These are phyloP conservation scores for Gasterosteus nipponicus DNA, from an alignment of 2,113 vertebrate species.

Conservation along the genomic window DNA sequence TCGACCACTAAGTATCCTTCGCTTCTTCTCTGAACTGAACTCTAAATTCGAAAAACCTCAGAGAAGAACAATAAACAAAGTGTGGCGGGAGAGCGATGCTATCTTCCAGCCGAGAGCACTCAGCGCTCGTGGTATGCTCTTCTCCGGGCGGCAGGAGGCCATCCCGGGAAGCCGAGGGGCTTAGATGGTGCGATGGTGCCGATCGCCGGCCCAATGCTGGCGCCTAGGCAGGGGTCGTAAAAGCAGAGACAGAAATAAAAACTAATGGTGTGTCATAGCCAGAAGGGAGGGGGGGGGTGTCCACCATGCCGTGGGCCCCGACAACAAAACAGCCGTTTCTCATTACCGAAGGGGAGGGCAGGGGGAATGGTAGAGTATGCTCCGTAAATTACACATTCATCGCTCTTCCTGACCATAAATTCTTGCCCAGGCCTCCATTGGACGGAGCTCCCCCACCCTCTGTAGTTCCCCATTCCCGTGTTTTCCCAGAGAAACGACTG, in stretches of 20 bases:
- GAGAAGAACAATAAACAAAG: conserved; percentile 1
- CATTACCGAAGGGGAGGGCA: conserved; percentile 82
- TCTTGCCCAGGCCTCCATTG: conserved; percentile 71
- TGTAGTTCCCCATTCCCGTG: conserved; percentile 35
- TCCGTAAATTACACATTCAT: conserved; percentile 82
- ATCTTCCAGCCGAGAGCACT: conserved; percentile 19
- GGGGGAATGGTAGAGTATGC: conserved; percentile 75
- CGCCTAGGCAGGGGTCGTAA: conserved; percentile 70
- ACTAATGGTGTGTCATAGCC: conserved; percentile 84
- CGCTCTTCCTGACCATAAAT: conserved; percentile 81
- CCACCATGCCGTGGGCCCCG: conserved; percentile 61
- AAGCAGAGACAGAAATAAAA: conserved; percentile 83
- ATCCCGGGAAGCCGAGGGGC: conserved; percentile 62
- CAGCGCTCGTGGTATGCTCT: conserved; percentile 25
- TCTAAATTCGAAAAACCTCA: neutral
- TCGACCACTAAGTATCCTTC: neutral
- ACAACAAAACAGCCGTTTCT: conserved; percentile 83
- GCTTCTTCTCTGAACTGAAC: neutral
- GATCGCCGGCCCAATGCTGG: conserved; percentile 67
- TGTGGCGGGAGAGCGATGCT: neutral
- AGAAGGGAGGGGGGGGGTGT: conserved; percentile 73
- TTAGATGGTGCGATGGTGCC: conserved; percentile 58
- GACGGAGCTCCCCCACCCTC: conserved; percentile 62
- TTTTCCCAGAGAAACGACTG: conserved; percentile 65
- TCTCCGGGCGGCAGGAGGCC: conserved; percentile 49